Percentiles rank a stretch among this genome's conserved stretches.
These are phyloP conservation scores for Clanis bilineata DNA, from an alignment of 2,888 invertebrate species.

Conservation along the genomic window DNA sequence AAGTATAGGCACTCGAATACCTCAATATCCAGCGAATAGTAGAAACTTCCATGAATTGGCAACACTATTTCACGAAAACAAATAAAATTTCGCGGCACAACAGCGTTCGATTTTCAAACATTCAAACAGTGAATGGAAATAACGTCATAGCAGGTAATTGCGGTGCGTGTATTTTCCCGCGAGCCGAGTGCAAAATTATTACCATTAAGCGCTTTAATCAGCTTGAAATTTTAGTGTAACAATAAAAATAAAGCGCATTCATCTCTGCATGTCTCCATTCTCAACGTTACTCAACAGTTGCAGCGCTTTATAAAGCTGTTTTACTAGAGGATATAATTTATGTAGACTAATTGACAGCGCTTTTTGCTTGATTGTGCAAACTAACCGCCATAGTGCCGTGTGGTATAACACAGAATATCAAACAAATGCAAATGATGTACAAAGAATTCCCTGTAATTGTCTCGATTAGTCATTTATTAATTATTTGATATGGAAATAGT, in stretches of 20 bases:
- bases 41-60: background rate
- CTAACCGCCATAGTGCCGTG: conserved; percentile 38
- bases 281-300: background rate
- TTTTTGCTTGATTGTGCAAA: conserved; percentile 28
- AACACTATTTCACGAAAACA: conserved; percentile 9
- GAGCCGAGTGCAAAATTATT: conserved; percentile 16
- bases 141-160: background rate
- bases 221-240: background rate
- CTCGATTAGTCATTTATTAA: background rate
- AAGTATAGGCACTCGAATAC: too few relatives aligned
- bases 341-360: conserved; percentile 18
- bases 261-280: background rate
- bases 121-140: background rate
- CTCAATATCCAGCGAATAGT: background rate
- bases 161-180: conserved; percentile 1
- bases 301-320: background rate
- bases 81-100: conserved; percentile 16
- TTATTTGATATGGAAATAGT: background rate
- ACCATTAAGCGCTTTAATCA: conserved; percentile 20
- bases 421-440: conserved; percentile 3
- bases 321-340: background rate
- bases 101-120: conserved; percentile 4
- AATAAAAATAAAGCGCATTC: background rate
- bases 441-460: background rate
- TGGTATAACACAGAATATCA: conserved; percentile 24